Evolutionary conservation across 2,888 invertebrate genomes (phyloP).

Genomic region (Rosalia funebris): DNA sequence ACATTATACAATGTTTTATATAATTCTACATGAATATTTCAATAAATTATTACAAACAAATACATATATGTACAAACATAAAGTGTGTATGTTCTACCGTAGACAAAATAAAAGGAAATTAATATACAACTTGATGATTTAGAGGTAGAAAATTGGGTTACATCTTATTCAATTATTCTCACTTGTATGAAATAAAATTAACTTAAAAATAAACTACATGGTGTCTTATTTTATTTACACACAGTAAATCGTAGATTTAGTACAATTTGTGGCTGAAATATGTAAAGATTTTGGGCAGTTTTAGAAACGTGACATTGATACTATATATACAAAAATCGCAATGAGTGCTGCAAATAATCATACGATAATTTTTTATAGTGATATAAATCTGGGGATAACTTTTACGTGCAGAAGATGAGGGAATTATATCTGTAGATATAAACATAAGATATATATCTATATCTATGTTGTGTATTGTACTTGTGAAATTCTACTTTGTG

Average conservation of each 20-base stretch:
- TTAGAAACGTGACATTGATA: conserved; percentile 8
- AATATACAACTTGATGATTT: conserved; percentile 5
- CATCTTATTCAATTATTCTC: conserved; percentile 10
- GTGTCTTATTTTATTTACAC: conserved; percentile 5
- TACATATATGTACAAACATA: conserved; percentile 12
- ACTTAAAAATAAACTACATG: background rate
- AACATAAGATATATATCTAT: background rate
- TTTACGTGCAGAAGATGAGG: background rate
- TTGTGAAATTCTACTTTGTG: background rate
- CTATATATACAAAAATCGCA: conserved; percentile 11
- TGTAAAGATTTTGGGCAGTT: background rate
- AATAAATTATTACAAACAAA: conserved; percentile 19
- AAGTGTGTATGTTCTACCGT: background rate
- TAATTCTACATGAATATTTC: conserved; percentile 19
- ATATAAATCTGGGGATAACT: background rate
- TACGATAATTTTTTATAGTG: background rate
- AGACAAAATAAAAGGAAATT: background rate
- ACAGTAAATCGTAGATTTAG: background rate
- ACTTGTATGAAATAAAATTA: background rate
- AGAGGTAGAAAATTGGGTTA: conserved; percentile 17
- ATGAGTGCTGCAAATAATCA: background rate
- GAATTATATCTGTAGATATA: background rate
- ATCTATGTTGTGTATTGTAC: background rate
- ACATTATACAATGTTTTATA: conserved; percentile 2
- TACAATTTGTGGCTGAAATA: conserved; percentile 2